phyloP scores from a whole-genome alignment of 2,113 vertebrate genomes.

The Megaceryle maxima region DNA sequence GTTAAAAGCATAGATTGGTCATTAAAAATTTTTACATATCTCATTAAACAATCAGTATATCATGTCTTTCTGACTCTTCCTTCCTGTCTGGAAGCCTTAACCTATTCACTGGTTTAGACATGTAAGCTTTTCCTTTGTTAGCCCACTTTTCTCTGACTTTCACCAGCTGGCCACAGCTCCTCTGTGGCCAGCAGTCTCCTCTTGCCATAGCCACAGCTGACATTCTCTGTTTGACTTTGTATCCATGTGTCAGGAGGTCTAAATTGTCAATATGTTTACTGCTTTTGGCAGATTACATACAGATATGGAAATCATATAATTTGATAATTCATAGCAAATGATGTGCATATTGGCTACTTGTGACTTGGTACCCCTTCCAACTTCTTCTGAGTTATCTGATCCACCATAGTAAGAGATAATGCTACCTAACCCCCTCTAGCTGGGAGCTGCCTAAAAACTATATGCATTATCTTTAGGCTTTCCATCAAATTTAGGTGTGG shows the following conservation, averaged over 20 bases:
- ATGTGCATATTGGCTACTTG: accelerated
- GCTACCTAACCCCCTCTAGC: not conserved
- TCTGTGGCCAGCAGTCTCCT: not conserved
- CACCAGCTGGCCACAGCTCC: not conserved
- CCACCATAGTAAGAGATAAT: not conserved
- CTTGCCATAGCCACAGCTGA: not conserved
- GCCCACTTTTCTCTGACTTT: not conserved
- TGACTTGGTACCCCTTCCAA: not conserved
- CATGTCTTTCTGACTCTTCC: not conserved
- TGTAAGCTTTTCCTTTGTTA: not conserved
- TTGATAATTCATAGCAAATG: not conserved
- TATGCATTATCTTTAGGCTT: not conserved
- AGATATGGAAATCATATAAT: not conserved
- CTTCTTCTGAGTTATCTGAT: not conserved
- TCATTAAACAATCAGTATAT: not conserved
- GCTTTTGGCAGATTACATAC: not conserved
- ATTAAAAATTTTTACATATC: not conserved
- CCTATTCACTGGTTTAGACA: not conserved
- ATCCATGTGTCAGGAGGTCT: not conserved
- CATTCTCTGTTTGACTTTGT: not conserved
- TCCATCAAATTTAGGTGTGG: not conserved
- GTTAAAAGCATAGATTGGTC: not conserved
- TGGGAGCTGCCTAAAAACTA: not conserved
- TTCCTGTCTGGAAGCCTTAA: not conserved
- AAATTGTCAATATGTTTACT: not conserved